A percentile compares a stretch with the other conserved stretches of the same genome.
phyloP scores from a whole-genome alignment of 1,140 invertebrate genomes.

The Drosophila miranda region DNA sequence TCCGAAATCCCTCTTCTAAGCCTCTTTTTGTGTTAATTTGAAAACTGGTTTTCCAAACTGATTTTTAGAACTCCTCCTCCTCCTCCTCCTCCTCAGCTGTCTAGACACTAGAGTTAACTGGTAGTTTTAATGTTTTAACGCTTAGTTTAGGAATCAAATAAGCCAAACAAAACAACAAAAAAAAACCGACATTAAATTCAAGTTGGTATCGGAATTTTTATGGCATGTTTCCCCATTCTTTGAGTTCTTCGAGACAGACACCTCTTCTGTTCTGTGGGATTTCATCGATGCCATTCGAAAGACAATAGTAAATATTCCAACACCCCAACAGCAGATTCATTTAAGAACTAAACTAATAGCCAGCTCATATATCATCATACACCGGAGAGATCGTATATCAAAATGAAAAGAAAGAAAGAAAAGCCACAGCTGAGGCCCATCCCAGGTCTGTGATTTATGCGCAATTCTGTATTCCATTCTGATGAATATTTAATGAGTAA shows the following conservation, averaged over 20 bases:
- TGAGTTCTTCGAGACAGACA: slow-evolving; percentile 30
- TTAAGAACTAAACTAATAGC: slow-evolving; percentile 64
- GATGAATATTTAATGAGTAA: slow-evolving; percentile 61
- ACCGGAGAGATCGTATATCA: slow-evolving; percentile 32
- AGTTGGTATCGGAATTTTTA: slow-evolving; percentile 36
- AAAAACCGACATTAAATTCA: slow-evolving; percentile 38
- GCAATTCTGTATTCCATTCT: slow-evolving; percentile 35
- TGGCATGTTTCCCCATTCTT: slow-evolving; percentile 28
- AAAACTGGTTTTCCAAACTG: slow-evolving; percentile 38
- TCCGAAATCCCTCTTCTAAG: slow-evolving; percentile 24
- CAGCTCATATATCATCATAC: slow-evolving; percentile 55
- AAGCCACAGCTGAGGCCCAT: slow-evolving; percentile 15
- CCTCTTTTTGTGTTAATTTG: slow-evolving; percentile 39
- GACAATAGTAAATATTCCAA: slow-evolving; percentile 35
- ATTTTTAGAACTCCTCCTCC: slow-evolving; percentile 29
- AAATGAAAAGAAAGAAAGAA: slow-evolving; percentile 8
- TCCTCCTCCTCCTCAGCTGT: slow-evolving; percentile 13
- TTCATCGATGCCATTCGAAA: slow-evolving; percentile 56
- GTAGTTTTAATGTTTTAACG: slow-evolving; percentile 50
- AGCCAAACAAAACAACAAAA: neutral
- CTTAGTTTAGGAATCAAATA: slow-evolving; percentile 41
- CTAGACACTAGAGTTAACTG: slow-evolving; percentile 38
- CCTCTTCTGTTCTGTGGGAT: slow-evolving; percentile 31
- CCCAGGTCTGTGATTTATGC: slow-evolving; percentile 57
- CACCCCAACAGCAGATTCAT: slow-evolving; percentile 41